These are phyloP conservation scores for Phylloscopus trochiloides DNA, from an alignment of 2,113 vertebrate species.

Conservation along the genomic window DNA sequence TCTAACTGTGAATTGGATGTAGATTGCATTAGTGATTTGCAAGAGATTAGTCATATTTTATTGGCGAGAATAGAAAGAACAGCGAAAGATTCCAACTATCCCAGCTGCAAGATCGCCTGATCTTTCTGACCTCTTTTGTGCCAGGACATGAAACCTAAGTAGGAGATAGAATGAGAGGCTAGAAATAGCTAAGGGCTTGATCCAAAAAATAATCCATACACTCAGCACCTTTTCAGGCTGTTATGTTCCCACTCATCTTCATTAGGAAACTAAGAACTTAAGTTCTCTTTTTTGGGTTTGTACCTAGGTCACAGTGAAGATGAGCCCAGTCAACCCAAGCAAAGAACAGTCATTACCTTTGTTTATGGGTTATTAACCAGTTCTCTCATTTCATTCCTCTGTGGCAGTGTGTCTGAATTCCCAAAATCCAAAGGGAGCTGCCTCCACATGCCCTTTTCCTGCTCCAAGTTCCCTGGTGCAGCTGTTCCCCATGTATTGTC, in stretches of 20 bases:
- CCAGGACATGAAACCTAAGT: background rate
- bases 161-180: background rate
- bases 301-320: background rate
- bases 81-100: background rate
- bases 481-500: background rate
- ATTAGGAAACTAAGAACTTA: background rate
- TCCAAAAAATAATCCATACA: background rate
- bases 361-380: background rate
- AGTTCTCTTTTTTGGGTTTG: background rate
- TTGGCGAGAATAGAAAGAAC: background rate
- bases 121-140: background rate
- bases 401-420: background rate
- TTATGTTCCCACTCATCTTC: background rate
- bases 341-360: background rate
- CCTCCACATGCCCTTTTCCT: background rate
- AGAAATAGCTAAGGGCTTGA: background rate
- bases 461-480: background rate
- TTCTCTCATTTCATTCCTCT: background rate
- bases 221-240: background rate
- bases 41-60: background rate
- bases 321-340: background rate
- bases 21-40: background rate
- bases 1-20: background rate
- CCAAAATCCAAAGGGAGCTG: background rate
- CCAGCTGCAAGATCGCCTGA: background rate